A percentile compares a stretch with the other conserved stretches of the same genome.
Conservation (phyloP, 1,140 invertebrate genomes). For the Heliconius nattereri region DNA sequence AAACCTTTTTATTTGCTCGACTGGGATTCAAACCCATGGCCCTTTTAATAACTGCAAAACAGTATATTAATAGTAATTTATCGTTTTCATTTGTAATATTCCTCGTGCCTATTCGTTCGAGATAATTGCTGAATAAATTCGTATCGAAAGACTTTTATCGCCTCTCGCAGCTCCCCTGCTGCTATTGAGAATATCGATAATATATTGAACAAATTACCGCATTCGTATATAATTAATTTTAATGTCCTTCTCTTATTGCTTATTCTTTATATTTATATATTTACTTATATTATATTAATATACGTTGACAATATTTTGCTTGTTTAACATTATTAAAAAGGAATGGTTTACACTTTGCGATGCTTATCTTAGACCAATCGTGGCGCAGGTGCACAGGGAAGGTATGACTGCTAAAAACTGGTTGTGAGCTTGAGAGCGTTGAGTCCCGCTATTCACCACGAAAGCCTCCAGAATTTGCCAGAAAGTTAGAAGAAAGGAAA, state of each 20-base stretch:
- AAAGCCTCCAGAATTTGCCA: no score
- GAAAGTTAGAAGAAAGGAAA: no score
- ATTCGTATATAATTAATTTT: constrained; percentile 7
- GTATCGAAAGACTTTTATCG: constrained; percentile 1
- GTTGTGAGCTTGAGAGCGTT: no score
- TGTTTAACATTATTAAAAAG: no score
- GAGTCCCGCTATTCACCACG: no score
- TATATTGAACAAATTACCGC: background rate
- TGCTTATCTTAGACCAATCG: no score
- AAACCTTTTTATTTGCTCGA: no score
- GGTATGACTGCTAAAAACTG: no score
- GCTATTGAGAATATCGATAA: constrained; percentile 5
- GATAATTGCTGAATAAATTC: constrained; percentile 2
- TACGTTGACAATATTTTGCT: background rate
- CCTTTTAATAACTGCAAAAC: background rate
- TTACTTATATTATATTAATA: background rate
- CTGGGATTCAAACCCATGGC: no score
- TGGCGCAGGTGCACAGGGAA: no score
- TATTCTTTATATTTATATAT: background rate
- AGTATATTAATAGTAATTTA: constrained; percentile 1
- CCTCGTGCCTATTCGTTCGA: background rate
- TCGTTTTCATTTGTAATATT: constrained; percentile 4
- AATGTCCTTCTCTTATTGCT: background rate
- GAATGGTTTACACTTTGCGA: no score
- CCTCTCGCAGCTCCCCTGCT: background rate